phyloP scores from a whole-genome alignment of 1,140 invertebrate genomes.

The Atta texana region DNA sequence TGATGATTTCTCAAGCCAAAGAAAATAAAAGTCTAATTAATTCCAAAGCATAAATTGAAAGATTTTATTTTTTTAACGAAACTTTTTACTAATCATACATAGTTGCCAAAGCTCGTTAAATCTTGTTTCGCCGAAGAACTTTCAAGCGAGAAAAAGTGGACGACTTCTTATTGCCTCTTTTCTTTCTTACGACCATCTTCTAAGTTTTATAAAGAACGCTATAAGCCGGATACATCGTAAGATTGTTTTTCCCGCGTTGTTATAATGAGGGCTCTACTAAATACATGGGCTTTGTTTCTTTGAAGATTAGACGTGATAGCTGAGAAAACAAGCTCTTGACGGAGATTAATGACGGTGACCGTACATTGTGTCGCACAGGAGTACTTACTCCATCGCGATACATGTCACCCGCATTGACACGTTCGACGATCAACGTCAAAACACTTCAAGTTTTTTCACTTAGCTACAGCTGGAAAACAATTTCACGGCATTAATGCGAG shows the following conservation, averaged over 20 bases:
- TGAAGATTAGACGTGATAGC: constrained; percentile 59
- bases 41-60: background rate
- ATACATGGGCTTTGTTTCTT: constrained; percentile 61
- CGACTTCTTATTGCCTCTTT: constrained; percentile 12
- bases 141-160: constrained; percentile 17
- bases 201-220: constrained; percentile 37
- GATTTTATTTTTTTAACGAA: background rate
- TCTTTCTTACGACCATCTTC: constrained; percentile 16
- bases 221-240: constrained; percentile 31
- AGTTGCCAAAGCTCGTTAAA: constrained; percentile 22
- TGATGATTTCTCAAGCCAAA: background rate
- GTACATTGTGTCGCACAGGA: constrained; percentile 53
- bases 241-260: constrained; percentile 51
- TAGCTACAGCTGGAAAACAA: constrained; percentile 24
- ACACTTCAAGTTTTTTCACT: constrained; percentile 52
- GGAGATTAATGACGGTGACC: constrained; percentile 60
- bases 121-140: constrained; percentile 9
- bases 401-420: constrained; percentile 48
- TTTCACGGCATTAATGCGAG: constrained; percentile 40
- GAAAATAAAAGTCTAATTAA: background rate
- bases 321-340: constrained; percentile 53
- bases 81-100: constrained; percentile 21
- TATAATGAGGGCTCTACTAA: constrained; percentile 62
- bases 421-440: constrained; percentile 62
- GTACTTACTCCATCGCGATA: constrained; percentile 51